Base-by-base conservation (phyloP, 2,797 vertebrate genomes). In the Danio tinwini region DNA sequence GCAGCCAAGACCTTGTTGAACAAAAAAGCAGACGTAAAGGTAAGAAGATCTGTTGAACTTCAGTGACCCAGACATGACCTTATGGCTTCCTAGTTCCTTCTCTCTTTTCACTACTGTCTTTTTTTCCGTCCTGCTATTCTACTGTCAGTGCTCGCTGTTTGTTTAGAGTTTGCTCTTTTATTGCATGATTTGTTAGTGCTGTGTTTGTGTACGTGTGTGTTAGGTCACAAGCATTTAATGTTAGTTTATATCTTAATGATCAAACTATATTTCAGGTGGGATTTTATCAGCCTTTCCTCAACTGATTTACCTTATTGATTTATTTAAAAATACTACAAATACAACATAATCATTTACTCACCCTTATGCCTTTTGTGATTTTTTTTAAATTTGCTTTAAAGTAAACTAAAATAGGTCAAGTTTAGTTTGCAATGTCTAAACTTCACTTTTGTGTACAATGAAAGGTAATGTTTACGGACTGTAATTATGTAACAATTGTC, bases 21-120 rank as follows among this genome's bases (percentile, higher is more conserved):
- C 92, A 95, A 95, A 88, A 95, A 95, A 90, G 93, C 93, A 37
- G 94, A 95, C 69, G 93, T 95, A 44, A 95, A 95, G 93, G 94
- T 95, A 92, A 93, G 91, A 63, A 53, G 40, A 74, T 40, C 62
- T 47, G 55, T 56, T 64, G 56, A 45, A 6, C 72, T 40, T 45
- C 17, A 29, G 14, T 44, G 21, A 49, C 37, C 62, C 10, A 55
- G 44, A 13, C 9, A 11, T 84, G 72, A 82, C 7, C 69, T 17
- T 52, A 8, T 65, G 6, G 7, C 74, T 74, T 56, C 65, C 42
- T 47, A 12, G 19, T 45, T 5, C 11, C 45, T 14, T 83, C 70
- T 21, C 29, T 65, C 17, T 78, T 67, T 81, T 71, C 68, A 82
- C 80, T 67, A 7, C 55, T 63, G 8, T 53, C 50, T 40, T 2